Base-by-base conservation (phyloP, 2,888 invertebrate species). In the Caenorhabditis japonica region DNA sequence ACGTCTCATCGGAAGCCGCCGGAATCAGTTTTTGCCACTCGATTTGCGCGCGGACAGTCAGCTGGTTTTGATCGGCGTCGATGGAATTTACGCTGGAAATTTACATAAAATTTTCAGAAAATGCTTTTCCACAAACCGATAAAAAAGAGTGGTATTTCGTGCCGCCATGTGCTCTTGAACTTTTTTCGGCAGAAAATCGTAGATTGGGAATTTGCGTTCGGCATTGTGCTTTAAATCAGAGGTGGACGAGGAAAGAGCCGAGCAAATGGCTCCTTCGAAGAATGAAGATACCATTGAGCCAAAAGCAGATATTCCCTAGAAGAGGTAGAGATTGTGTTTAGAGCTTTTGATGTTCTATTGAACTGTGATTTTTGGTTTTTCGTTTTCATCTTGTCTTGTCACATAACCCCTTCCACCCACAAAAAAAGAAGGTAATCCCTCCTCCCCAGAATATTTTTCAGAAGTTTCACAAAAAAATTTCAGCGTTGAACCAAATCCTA, bases 131-230 rank as follows among this genome's bases (percentile, higher is more conserved):
- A 46, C 5, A 51, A 36, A 7, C 64, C 66, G 49, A 47, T 79
- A 79, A 36, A 70, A 77, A 17, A 72, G 60, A 8, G 76, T 79
- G 5, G 76, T 75, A 27, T 77, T 77, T 39, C 73, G 46, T 0
- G 73, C 73, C 15, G 76, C 64, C 61, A 85, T 74, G 60, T 83
- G 81, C n/a, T 80, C 76, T 47, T 78, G 71, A 43, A 81, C 80
- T 53, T 84, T 84, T 12, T 66, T 72, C 17, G 85, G 85, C 19
- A 84, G 47, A 13, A 83, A 53, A 8, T 76, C 68, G 44, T 75
- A 76, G 15, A 85, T 75, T 7, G 84, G 82, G 27, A 85, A 74
- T 58, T 82, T 81, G 30, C 68, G 27, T 15, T 66, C 66, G 8
- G 51, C 47, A 33, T 52, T 55, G 41, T 75, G 62, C 33, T 41